phyloP scores from a whole-genome alignment of 2,888 invertebrate genomes.

The Ectobius pallidus region DNA sequence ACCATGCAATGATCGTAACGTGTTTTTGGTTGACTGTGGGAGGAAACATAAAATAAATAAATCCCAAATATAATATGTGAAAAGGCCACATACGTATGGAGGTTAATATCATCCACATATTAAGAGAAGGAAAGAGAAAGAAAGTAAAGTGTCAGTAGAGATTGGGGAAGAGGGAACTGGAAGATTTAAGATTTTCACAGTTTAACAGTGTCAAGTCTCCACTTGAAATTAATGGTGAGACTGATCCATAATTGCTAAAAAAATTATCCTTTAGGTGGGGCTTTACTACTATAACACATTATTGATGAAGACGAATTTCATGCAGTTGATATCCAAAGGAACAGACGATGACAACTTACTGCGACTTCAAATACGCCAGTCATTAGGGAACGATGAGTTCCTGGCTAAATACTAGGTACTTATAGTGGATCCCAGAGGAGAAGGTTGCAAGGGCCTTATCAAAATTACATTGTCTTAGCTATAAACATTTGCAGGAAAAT shows the following conservation, averaged over 20 bases:
- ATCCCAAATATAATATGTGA: neutral
- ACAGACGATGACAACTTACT: neutral
- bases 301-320: neutral
- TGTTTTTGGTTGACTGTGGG: neutral
- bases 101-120: neutral
- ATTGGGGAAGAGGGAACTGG: neutral
- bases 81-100: no score
- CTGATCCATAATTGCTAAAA: neutral
- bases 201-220: neutral
- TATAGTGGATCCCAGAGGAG: no score
- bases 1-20: neutral
- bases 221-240: neutral
- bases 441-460: no score
- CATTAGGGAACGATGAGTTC: neutral
- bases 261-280: neutral
- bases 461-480: no score
- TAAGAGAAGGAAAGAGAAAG: neutral
- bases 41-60: neutral
- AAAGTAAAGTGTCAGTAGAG: neutral
- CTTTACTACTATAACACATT: neutral
- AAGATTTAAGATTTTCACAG: neutral
- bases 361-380: neutral
- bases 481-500: no score
- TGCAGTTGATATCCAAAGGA: neutral
- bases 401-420: no score